These are phyloP conservation scores for Cuculus canorus DNA, from an alignment of 2,797 vertebrate genomes.

Conservation along the genomic window DNA sequence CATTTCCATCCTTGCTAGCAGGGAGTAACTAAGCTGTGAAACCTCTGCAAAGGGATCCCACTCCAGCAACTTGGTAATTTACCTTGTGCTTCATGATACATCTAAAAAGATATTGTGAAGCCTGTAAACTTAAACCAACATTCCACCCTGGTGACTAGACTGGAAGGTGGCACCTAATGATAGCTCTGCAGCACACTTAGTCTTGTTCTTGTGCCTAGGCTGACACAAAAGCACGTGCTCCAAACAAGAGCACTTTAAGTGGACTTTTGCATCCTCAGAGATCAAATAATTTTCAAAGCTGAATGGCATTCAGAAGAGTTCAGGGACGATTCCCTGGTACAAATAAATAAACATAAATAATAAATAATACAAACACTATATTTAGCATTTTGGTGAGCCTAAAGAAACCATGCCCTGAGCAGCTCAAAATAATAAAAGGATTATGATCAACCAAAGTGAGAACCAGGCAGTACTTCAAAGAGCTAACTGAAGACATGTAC, in stretches of 20 bases:
- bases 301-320: neutral
- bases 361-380: too few species aligned
- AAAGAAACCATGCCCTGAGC: neutral
- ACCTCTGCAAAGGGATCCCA: neutral
- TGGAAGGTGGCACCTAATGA: neutral
- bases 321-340: too few species aligned
- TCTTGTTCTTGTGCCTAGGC: neutral
- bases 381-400: neutral
- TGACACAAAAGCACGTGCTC: neutral
- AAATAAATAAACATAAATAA: neutral
- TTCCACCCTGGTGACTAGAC: neutral
- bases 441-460: fast-evolving
- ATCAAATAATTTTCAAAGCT: neutral
- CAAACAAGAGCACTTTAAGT: neutral
- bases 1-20: neutral
- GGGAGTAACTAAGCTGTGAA: neutral
- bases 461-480: neutral
- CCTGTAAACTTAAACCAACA: neutral
- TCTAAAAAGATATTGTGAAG: neutral
- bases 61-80: neutral
- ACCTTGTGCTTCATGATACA: neutral
- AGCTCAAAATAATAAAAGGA: neutral
- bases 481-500: neutral
- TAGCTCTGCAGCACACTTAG: neutral
- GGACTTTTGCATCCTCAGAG: neutral